Evolutionary conservation across 92 coral and sea anemone genomes (phyloP).

Genomic region (Desmophyllum pertusum): DNA sequence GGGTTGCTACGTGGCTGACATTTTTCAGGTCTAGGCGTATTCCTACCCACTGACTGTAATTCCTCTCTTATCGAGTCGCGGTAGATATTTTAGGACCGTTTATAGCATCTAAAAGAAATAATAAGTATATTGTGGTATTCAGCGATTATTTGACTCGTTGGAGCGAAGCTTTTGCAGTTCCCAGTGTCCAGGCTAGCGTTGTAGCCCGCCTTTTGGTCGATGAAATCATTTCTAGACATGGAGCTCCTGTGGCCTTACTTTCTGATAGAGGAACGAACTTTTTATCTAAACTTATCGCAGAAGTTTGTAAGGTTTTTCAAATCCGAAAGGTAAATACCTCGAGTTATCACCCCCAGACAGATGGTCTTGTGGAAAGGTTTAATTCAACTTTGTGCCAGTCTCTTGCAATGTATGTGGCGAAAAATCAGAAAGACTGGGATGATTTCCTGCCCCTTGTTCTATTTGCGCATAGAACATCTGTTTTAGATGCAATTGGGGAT

Average conservation of each 20-base stretch:
- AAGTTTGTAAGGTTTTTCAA: constrained; percentile 69
- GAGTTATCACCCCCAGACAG: too few relatives aligned
- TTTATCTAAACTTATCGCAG: constrained; percentile 51
- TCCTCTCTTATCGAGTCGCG: not conserved
- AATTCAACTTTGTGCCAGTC: constrained; percentile 15
- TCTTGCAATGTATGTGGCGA: constrained; percentile 56
- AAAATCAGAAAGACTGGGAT: too few relatives aligned
- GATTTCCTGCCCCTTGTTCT: constrained; percentile 12
- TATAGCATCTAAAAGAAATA: constrained; percentile 30
- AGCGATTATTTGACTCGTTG: constrained; percentile 66
- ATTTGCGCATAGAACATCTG: constrained; percentile 47
- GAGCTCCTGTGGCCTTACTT: constrained; percentile 54
- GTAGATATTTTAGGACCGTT: constrained; percentile 61
- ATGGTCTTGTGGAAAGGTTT: not conserved
- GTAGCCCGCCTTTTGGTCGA: too few relatives aligned
- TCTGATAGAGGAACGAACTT: constrained; percentile 69
- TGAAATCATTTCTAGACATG: constrained; percentile 54
- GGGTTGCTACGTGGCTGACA: not conserved
- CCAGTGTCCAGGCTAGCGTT: constrained; percentile 43
- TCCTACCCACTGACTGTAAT: not conserved
- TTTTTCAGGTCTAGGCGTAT: not conserved
- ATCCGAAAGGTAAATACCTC: too few relatives aligned
- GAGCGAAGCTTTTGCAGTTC: constrained; percentile 63
- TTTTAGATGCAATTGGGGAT: constrained; percentile 26
- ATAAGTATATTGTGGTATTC: constrained; percentile 41